These are phyloP conservation scores for Hippocampus comes DNA, from an alignment of 2,113 vertebrate genomes.

Conservation along the genomic window DNA sequence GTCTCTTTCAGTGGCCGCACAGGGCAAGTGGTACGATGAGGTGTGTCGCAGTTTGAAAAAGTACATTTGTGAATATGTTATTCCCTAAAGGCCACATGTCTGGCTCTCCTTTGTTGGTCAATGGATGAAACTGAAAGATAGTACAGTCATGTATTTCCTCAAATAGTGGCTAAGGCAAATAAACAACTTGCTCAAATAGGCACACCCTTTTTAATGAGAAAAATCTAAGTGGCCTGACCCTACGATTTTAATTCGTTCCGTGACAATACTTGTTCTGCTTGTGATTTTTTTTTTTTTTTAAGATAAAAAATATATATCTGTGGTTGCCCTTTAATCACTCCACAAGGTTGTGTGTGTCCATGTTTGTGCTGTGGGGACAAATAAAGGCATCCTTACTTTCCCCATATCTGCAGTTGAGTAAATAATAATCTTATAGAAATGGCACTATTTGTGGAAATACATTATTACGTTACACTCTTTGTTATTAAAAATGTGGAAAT, in stretches of 20 bases:
- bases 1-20: constrained; percentile 78
- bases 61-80: constrained; percentile 92
- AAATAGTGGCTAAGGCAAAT: neutral
- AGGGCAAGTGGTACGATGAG: constrained; percentile 91
- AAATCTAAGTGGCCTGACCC: too few relatives aligned
- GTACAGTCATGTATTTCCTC: neutral
- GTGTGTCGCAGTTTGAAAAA: constrained; percentile 86
- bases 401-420: too few relatives aligned
- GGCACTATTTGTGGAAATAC: too few relatives aligned
- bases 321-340: too few relatives aligned
- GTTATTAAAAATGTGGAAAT: neutral
- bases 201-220: neutral
- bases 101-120: constrained; percentile 15
- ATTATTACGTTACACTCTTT: too few relatives aligned
- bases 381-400: too few relatives aligned
- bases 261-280: neutral
- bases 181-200: neutral
- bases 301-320: too few relatives aligned
- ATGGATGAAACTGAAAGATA: constrained; percentile 22
- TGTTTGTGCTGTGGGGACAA: too few relatives aligned
- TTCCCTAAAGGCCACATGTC: constrained; percentile 71
- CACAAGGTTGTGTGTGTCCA: too few relatives aligned
- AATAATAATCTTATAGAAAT: too few relatives aligned
- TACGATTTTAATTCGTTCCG: neutral
- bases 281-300: too few relatives aligned